Evolutionary conservation across 2,113 vertebrate species (phyloP).

Genomic region (Cyprinus carpio): DNA sequence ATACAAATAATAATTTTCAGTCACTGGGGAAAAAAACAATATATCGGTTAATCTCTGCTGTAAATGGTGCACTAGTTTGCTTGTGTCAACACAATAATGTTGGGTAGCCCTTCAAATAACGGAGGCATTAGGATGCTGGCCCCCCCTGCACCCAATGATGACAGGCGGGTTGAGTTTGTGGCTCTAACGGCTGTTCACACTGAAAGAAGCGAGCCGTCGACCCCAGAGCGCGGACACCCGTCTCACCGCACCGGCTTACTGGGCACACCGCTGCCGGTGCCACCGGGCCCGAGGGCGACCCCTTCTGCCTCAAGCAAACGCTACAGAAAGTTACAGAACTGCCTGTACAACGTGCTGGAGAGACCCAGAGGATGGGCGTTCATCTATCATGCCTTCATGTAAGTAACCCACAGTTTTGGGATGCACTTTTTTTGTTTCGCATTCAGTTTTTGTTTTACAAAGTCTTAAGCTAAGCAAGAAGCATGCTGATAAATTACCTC

Average conservation of each 20-base stretch:
- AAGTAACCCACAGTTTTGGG: slow-evolving; percentile 65
- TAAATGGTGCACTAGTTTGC: slow-evolving; percentile 25
- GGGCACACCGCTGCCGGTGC: slow-evolving; percentile 82
- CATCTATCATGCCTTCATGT: slow-evolving; percentile 93
- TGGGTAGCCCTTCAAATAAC: slow-evolving; percentile 80
- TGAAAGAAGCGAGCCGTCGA: slow-evolving; percentile 80
- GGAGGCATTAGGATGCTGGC: slow-evolving; percentile 80
- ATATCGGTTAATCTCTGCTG: not conserved
- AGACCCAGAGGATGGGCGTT: slow-evolving; percentile 90
- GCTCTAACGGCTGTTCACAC: slow-evolving; percentile 86
- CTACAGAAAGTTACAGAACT: slow-evolving; percentile 87
- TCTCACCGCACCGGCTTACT: slow-evolving; percentile 82
- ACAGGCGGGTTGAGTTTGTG: slow-evolving; percentile 84
- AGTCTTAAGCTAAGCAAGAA: not conserved
- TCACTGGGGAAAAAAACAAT: not conserved
- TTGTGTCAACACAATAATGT: slow-evolving; percentile 61
- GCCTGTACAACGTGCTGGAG: slow-evolving; percentile 90
- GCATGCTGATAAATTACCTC: slow-evolving; percentile 34
- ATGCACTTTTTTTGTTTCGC: not conserved
- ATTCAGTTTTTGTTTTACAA: not conserved
- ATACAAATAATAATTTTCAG: not conserved
- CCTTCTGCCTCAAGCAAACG: slow-evolving; percentile 80
- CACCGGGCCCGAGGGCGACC: slow-evolving; percentile 74
- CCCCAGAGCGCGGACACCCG: slow-evolving; percentile 77
- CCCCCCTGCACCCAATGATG: slow-evolving; percentile 71